phyloP scores from a whole-genome alignment of 1,140 invertebrate genomes.

The Leptonema lineaticorne region DNA sequence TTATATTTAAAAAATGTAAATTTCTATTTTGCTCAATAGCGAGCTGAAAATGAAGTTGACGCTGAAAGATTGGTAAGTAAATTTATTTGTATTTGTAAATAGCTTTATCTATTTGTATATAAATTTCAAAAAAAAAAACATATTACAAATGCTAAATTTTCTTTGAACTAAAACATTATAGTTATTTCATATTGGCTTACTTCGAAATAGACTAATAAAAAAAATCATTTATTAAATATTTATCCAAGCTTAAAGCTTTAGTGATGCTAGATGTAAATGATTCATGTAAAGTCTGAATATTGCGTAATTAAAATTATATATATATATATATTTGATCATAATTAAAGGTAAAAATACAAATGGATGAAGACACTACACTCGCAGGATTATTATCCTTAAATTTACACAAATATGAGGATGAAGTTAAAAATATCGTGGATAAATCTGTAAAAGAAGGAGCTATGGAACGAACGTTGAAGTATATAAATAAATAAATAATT shows the following conservation, averaged over 20 bases:
- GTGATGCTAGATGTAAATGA: too few relatives aligned
- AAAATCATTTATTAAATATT: too few relatives aligned
- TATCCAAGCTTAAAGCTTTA: not conserved
- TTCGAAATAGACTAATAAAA: not conserved
- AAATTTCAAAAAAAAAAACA: not conserved
- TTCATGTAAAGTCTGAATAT: not conserved
- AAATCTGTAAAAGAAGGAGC: slow-evolving; percentile 93
- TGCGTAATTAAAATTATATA: not conserved
- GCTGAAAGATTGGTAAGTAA: slow-evolving; percentile 35
- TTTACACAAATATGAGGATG: slow-evolving; percentile 89
- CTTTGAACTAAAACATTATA: not conserved
- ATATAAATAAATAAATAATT: slow-evolving; percentile 25
- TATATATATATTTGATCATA: too few relatives aligned
- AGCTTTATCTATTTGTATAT: not conserved
- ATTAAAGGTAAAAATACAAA: slow-evolving; percentile 68
- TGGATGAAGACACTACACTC: slow-evolving; percentile 75
- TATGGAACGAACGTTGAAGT: slow-evolving; percentile 86
- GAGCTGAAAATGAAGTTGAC: slow-evolving; percentile 40
- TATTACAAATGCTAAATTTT: not conserved
- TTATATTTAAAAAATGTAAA: too few relatives aligned
- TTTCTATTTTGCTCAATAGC: slow-evolving; percentile 26
- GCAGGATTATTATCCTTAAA: slow-evolving; percentile 84
- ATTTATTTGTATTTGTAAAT: slow-evolving; percentile 2
- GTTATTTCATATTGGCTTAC: not conserved
- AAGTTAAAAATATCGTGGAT: slow-evolving; percentile 93